Evolutionary conservation across 2,888 invertebrate species (phyloP), one percentile per base, ranked within the genome.

Genomic region (Chelonus formosanus): DNA sequence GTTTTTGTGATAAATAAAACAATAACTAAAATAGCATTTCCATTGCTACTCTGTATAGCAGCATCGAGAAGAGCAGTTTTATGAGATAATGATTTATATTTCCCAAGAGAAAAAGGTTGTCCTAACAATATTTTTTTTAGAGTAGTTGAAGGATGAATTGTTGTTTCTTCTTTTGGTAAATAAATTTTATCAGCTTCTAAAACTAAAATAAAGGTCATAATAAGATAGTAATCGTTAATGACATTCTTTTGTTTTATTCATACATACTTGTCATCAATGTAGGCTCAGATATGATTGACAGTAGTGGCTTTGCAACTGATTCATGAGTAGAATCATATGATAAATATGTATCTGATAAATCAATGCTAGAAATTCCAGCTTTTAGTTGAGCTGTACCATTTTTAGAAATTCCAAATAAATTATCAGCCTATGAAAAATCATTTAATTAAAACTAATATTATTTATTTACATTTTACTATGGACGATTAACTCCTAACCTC

Each of bases 1-100:
- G 94, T 92, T 76, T 88, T 89, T 65, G 89, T 90, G 3, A 96
- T 86, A 82, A 92, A 95, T 5, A 95, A 80, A 0, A 92, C 87
- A 78, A 91, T 91, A 69, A 88, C 88, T 60, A 92, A 84, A 71
- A 94, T 90, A 34, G 91, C 89, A 86, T 94, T 92, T 34, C 94
- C 95, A 84, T 93, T 91, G 4, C 91, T 91, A 59, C 89, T 87
- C 36, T 86, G 86, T 40, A 94, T 84, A 0, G 93, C 90, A 67
- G 89, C 89, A 76, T 93, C 91, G 5, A 95, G 79, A 8, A 95
- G 80, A 67, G 89, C 86, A 45, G 89, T 89, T 84, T 95, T 95
- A 72, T 90, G 90, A 50, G 77, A 76, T 20, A 86, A 74, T 6
- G 86, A 85, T 70, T 79, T 88, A 85, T 83, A 94, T 36, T 80